phyloP scores from a whole-genome alignment of 2,113 vertebrate species.

The Electrona antarctica region DNA sequence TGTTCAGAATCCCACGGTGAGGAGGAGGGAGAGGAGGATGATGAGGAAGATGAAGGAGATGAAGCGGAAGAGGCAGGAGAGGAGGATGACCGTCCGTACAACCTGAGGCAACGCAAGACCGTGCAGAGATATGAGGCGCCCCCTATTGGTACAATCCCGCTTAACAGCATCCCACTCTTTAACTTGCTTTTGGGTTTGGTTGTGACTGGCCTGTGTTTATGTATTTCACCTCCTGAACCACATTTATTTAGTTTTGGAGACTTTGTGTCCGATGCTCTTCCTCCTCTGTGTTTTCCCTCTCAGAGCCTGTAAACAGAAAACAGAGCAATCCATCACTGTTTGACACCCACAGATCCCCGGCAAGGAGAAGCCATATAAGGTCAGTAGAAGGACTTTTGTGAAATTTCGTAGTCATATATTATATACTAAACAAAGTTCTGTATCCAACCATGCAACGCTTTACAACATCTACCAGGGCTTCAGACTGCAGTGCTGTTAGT shows the following conservation, averaged over 20 bases:
- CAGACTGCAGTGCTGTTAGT: too few species aligned
- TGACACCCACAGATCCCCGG: conserved; percentile 97
- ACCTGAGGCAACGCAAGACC: conserved; percentile 96
- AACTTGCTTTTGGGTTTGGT: background rate
- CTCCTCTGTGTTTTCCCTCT: conserved; percentile 32
- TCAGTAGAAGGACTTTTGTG: conserved; percentile 50
- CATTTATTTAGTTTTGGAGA: background rate
- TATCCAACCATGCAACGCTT: too few species aligned
- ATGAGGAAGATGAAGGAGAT: conserved; percentile 95
- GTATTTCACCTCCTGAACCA: background rate
- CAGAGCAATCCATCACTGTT: conserved; percentile 94
- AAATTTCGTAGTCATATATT: background rate
- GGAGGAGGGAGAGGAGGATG: conserved; percentile 90
- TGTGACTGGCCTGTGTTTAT: background rate
- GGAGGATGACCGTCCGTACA: conserved; percentile 94
- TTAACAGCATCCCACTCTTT: too few species aligned
- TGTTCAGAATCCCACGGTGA: conserved; percentile 90
- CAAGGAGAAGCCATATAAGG: conserved; percentile 99
- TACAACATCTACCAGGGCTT: too few species aligned
- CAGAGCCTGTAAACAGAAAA: conserved; percentile 96
- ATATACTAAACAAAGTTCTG: too few species aligned
- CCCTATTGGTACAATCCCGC: conserved; percentile 85
- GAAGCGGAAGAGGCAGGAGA: conserved; percentile 91
- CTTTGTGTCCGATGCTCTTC: conserved; percentile 22
- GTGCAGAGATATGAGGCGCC: conserved; percentile 97